These are phyloP conservation scores for Heliconius nattereri DNA, from an alignment of 1,140 invertebrate genomes.

Conservation along the genomic window DNA sequence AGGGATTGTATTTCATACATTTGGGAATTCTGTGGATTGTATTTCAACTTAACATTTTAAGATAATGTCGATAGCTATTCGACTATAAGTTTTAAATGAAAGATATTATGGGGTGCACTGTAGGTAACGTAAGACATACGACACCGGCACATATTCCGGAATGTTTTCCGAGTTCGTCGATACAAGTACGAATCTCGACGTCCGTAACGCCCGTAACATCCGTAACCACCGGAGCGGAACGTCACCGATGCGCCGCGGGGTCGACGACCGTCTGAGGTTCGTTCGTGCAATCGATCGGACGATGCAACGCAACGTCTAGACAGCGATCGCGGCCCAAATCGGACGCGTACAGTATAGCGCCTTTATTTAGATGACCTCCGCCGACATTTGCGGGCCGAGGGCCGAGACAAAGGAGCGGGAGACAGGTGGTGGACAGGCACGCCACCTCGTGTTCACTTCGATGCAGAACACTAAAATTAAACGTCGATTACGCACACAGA, in stretches of 20 bases:
- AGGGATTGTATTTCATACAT: background rate
- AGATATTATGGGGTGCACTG: background rate
- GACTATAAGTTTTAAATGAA: background rate
- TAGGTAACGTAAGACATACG: background rate
- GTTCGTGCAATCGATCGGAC: constrained; percentile 78
- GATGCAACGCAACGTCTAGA: constrained; percentile 79
- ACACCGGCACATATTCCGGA: constrained; percentile 4
- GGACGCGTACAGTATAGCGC: constrained; percentile 69
- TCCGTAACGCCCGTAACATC: constrained; percentile 65
- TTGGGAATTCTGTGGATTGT: too few species aligned
- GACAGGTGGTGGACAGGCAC: constrained; percentile 75
- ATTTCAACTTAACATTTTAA: background rate
- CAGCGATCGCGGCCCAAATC: constrained; percentile 72
- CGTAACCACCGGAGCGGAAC: constrained; percentile 76
- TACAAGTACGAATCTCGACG: constrained; percentile 45
- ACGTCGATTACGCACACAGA: constrained; percentile 61
- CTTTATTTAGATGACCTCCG: constrained; percentile 80
- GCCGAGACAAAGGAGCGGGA: constrained; percentile 76
- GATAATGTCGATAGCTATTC: background rate
- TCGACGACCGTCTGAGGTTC: constrained; percentile 78
- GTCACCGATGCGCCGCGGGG: constrained; percentile 78
- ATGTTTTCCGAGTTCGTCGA: constrained; percentile 36
- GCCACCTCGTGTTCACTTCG: constrained; percentile 52
- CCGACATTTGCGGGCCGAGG: constrained; percentile 78
- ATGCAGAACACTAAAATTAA: constrained; percentile 70